phyloP scores from a whole-genome alignment of 2,888 invertebrate genomes.

The Ectropis crepuscularia region DNA sequence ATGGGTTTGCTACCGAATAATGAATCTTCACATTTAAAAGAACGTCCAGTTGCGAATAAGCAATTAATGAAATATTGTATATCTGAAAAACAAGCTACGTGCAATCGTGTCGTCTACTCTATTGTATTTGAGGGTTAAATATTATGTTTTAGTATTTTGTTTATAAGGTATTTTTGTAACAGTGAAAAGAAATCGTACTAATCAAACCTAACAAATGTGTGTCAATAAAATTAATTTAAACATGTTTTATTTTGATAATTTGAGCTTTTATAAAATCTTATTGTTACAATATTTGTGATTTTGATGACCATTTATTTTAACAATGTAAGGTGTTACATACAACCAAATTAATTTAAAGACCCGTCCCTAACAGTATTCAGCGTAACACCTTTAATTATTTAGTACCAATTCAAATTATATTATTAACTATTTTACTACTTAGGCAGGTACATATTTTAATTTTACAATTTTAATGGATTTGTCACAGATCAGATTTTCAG shows the following conservation, averaged over 20 bases:
- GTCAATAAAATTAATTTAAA: too few relatives aligned
- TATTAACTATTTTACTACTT: too few relatives aligned
- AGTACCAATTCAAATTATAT: too few relatives aligned
- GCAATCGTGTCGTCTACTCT: constrained; percentile 75
- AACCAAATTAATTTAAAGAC: too few relatives aligned
- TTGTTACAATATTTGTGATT: too few relatives aligned
- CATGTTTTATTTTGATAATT: too few relatives aligned
- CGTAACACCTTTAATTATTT: too few relatives aligned
- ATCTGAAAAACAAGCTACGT: constrained; percentile 45
- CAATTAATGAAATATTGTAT: constrained; percentile 28
- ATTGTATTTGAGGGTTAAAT: constrained; percentile 66
- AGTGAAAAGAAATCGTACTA: background rate
- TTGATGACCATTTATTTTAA: too few relatives aligned
- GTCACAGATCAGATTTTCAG: background rate
- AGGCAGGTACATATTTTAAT: too few relatives aligned
- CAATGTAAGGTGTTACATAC: too few relatives aligned
- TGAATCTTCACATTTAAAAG: constrained; percentile 36
- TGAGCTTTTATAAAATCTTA: too few relatives aligned
- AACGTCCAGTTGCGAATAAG: constrained; percentile 26
- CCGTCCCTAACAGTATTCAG: too few relatives aligned
- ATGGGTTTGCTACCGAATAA: constrained; percentile 49
- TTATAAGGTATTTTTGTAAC: constrained; percentile 4
- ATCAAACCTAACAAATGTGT: background rate
- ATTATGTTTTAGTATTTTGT: constrained; percentile 23
- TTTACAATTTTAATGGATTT: background rate